Evolutionary conservation across 2,113 vertebrate genomes (phyloP).

Genomic region (Chunga burmeisteri): DNA sequence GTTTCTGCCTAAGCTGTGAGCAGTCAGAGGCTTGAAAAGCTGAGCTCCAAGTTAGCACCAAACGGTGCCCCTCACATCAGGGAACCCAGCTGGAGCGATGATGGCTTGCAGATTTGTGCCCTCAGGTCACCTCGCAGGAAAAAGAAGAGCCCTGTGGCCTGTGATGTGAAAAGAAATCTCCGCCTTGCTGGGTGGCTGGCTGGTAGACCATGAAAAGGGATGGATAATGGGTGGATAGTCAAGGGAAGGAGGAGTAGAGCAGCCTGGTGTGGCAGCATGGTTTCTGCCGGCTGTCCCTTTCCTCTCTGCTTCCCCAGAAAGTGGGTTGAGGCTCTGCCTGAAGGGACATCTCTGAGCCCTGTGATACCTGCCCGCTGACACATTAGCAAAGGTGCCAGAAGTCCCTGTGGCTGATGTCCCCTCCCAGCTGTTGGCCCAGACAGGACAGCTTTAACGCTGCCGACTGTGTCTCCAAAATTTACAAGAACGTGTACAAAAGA

Average conservation of each 20-base stretch:
- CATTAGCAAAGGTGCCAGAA: neutral
- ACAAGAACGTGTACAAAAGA: neutral
- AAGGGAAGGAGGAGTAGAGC: neutral
- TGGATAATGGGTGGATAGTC: neutral
- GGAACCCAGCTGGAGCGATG: rapidly evolving
- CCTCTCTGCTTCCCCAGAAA: neutral
- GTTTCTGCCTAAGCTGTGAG: neutral
- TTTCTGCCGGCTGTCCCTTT: neutral
- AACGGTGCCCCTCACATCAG: neutral
- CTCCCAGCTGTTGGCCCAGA: neutral
- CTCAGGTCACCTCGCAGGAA: neutral
- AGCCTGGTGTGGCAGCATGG: rapidly evolving
- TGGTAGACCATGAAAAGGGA: neutral
- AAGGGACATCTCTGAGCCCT: neutral
- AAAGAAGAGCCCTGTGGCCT: neutral
- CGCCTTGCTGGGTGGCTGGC: neutral
- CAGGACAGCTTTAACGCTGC: neutral
- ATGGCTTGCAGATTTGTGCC: neutral
- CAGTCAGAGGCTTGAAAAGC: neutral
- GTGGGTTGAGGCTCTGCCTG: neutral
- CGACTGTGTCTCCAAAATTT: neutral
- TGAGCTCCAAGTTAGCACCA: neutral
- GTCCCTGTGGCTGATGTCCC: neutral
- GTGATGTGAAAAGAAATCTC: neutral
- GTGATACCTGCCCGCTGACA: neutral